Percentiles rank a stretch among this genome's conserved stretches.
Conservation (phyloP, 1,140 invertebrate species). For the Drosophila malerkotliana region DNA sequence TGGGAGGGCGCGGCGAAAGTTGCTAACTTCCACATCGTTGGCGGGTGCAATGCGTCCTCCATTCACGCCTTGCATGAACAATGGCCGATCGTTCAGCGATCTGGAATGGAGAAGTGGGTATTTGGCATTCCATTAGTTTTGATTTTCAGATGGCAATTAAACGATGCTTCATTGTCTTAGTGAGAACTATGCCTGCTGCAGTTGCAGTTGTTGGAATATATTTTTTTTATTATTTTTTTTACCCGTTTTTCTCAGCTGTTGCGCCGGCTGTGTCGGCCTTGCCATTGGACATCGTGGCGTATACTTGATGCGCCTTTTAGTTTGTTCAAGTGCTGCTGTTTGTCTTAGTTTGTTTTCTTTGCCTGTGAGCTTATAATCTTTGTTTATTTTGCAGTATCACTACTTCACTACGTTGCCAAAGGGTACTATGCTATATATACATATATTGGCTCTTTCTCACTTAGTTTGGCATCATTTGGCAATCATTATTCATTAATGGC, state of each 20-base stretch:
- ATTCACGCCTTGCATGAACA: constrained; percentile 77
- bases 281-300: constrained; percentile 63
- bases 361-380: not conserved
- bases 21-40: constrained; percentile 77
- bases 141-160: constrained; percentile 24
- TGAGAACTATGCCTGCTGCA: constrained; percentile 5
- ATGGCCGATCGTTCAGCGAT: constrained; percentile 73
- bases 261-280: constrained; percentile 32
- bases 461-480: constrained; percentile 31
- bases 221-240: constrained; percentile 22
- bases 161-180: constrained; percentile 27
- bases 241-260: constrained; percentile 73
- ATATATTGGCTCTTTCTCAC: constrained; percentile 9
- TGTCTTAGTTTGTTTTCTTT: constrained; percentile 9
- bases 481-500: constrained; percentile 24
- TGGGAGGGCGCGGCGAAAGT: constrained; percentile 85
- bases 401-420: not conserved
- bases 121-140: constrained; percentile 29
- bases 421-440: not conserved
- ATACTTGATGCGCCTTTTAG: constrained; percentile 40
- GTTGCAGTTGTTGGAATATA: not conserved
- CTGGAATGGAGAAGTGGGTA: constrained; percentile 47
- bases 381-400: constrained; percentile 15
- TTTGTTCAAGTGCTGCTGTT: constrained; percentile 20
- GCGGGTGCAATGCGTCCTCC: constrained; percentile 52